These are phyloP conservation scores for Rafetus swinhoei DNA, from an alignment of 2,113 vertebrate genomes.

Conservation along the genomic window DNA sequence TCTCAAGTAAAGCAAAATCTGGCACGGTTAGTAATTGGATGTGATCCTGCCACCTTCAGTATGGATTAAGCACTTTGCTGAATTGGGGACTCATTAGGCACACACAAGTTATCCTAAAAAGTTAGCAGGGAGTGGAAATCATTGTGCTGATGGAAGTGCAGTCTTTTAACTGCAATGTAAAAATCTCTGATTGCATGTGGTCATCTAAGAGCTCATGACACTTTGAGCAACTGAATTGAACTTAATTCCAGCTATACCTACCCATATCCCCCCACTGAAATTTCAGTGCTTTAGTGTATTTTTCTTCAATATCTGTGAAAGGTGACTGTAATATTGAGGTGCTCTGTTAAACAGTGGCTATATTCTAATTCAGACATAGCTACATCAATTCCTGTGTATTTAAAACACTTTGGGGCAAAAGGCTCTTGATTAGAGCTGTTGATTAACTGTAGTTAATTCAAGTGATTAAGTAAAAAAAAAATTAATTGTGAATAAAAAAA, in stretches of 20 bases:
- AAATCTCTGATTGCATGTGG: not conserved
- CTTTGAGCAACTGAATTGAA: not conserved
- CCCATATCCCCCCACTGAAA: conserved; percentile 19
- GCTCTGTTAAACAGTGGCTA: conserved; percentile 17
- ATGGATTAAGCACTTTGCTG: not conserved
- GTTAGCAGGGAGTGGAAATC: not conserved
- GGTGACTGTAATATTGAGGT: not conserved
- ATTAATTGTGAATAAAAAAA: no score
- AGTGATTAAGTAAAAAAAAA: no score
- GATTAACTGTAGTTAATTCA: no score
- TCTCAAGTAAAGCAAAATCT: not conserved
- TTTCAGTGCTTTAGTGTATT: not conserved
- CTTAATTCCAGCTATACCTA: not conserved
- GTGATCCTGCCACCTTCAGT: not conserved
- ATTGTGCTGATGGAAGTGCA: not conserved
- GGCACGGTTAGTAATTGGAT: not conserved
- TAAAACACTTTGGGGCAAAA: conserved; percentile 37
- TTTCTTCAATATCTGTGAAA: conserved; percentile 24
- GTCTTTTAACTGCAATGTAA: not conserved
- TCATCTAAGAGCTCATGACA: conserved; percentile 1
- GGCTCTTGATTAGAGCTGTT: not conserved
- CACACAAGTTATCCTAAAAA: not conserved
- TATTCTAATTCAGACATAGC: not conserved
- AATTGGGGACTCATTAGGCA: not conserved
- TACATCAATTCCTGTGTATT: not conserved